phyloP scores from a whole-genome alignment of 2,797 vertebrate species.

The Graptemys geographica region DNA sequence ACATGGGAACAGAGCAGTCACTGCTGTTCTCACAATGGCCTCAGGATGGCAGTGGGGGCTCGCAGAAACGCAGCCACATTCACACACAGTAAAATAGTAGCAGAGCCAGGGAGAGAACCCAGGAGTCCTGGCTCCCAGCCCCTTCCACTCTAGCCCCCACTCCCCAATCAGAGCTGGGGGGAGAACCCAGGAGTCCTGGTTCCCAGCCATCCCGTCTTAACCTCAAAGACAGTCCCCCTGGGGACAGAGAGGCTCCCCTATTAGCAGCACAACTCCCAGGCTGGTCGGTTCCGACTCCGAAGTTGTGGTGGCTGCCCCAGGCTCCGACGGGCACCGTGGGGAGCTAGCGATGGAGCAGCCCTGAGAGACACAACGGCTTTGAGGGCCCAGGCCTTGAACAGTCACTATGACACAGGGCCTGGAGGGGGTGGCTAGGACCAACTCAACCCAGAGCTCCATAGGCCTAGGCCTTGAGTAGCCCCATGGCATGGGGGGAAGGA shows the following conservation, averaged over 20 bases:
- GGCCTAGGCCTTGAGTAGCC: too few species aligned
- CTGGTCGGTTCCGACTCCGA: too few species aligned
- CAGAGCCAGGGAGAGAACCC: background rate
- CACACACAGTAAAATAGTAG: background rate
- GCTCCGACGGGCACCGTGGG: too few species aligned
- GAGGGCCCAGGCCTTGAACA: background rate
- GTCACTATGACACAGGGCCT: background rate
- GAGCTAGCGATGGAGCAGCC: too few species aligned
- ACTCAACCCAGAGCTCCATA: background rate
- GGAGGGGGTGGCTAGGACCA: background rate
- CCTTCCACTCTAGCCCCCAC: background rate
- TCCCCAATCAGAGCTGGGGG: background rate
- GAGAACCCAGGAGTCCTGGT: background rate
- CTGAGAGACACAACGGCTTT: background rate
- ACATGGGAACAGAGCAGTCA: background rate
- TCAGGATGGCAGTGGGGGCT: background rate
- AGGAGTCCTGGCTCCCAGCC: background rate
- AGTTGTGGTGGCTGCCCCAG: too few species aligned
- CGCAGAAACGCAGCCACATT: background rate
- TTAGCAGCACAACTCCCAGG: too few species aligned
- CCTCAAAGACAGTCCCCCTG: too few species aligned
- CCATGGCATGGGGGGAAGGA: too few species aligned
- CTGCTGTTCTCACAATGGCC: background rate
- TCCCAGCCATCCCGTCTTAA: background rate
- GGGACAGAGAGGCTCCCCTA: too few species aligned